Conservation (phyloP, 2,797 vertebrate genomes). For the Anguilla megastoma region DNA sequence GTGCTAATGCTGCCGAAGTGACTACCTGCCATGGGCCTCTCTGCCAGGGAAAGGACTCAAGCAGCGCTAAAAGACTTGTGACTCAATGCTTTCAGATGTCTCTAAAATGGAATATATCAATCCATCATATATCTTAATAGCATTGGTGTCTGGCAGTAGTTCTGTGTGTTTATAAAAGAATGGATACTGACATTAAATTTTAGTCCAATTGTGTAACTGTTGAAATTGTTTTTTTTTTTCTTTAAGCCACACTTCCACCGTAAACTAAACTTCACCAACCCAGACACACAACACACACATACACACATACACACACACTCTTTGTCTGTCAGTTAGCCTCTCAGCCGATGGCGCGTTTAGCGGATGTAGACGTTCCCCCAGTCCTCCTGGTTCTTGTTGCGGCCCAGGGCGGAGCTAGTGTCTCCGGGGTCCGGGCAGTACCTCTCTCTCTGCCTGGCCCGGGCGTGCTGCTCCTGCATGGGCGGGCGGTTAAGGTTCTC, state of each 20-base stretch:
- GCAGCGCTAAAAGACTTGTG: slow-evolving; percentile 44
- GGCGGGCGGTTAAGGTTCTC: slow-evolving; percentile 82
- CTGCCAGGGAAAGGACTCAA: neutral
- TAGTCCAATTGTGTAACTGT: neutral
- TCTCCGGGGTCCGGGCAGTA: slow-evolving; percentile 80
- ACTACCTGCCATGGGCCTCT: neutral
- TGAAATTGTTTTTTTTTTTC: slow-evolving; percentile 48
- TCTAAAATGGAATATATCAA: slow-evolving; percentile 59
- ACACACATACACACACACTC: neutral
- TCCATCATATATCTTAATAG: slow-evolving; percentile 57
- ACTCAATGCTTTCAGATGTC: neutral
- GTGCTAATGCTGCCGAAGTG: neutral
- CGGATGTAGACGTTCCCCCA: slow-evolving; percentile 82
- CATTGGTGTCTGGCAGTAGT: slow-evolving; percentile 37
- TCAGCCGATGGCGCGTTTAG: slow-evolving; percentile 55
- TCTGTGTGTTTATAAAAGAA: slow-evolving; percentile 32
- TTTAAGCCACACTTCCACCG: slow-evolving; percentile 48
- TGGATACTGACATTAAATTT: slow-evolving; percentile 29
- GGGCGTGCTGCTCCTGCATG: slow-evolving; percentile 68
- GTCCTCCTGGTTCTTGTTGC: slow-evolving; percentile 81
- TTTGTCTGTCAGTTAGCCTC: slow-evolving; percentile 26
- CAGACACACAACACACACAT: slow-evolving; percentile 38
- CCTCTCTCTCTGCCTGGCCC: slow-evolving; percentile 81
- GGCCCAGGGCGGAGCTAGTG: slow-evolving; percentile 70
- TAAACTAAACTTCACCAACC: slow-evolving; percentile 27